Conservation (phyloP, 2,797 vertebrate genomes). For the Sarcophilus harrisii region DNA sequence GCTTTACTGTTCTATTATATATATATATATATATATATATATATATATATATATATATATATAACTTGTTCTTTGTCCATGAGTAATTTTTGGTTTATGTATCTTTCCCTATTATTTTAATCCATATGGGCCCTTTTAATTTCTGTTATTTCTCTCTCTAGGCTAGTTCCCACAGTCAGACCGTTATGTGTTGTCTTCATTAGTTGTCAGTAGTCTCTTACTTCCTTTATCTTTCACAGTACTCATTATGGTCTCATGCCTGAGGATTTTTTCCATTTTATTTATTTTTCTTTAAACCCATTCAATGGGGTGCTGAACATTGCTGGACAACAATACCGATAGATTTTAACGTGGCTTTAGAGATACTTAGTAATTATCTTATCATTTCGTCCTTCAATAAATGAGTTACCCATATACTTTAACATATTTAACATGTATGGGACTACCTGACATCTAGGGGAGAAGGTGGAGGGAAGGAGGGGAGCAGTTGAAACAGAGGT, state of each 20-base stretch:
- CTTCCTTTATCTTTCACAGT: neutral
- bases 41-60: neutral
- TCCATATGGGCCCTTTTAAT: neutral
- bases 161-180: neutral
- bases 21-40: neutral
- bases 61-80: neutral
- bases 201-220: neutral
- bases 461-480: no score
- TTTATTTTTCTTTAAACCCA: neutral
- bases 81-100: neutral
- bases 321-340: neutral
- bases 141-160: neutral
- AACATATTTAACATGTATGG: no score
- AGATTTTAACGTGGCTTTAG: neutral
- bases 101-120: neutral
- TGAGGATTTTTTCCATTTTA: neutral
- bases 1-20: neutral
- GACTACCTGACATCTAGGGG: no score
- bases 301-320: neutral
- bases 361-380: neutral
- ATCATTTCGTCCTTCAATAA: neutral
- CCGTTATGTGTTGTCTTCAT: neutral
- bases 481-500: no score
- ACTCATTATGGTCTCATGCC: neutral
- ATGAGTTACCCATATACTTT: neutral